Percentiles rank a stretch among this genome's conserved stretches.
These are phyloP conservation scores for Oceanodroma leucorhoa DNA, from an alignment of 2,797 vertebrate species.

Conservation along the genomic window DNA sequence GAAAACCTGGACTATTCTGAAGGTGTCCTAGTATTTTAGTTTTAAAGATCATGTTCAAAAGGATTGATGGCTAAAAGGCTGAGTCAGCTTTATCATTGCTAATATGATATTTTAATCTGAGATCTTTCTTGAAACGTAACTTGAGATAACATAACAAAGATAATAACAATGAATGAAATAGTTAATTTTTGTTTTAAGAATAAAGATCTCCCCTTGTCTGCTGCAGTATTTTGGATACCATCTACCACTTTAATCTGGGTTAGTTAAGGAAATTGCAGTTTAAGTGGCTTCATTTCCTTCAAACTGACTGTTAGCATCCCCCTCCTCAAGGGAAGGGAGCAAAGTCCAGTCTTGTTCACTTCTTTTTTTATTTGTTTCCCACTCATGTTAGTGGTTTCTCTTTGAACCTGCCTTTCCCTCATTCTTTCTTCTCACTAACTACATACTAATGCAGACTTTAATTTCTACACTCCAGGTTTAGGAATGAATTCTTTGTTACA, in stretches of 20 bases:
- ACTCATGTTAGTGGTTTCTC: not conserved
- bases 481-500: not conserved
- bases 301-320: not conserved
- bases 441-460: not conserved
- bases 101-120: not conserved
- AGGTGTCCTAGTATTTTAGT: not conserved
- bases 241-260: not conserved
- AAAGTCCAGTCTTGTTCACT: not conserved
- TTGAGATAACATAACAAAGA: not conserved
- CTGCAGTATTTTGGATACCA: not conserved
- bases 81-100: not conserved
- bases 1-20: not conserved
- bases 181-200: not conserved
- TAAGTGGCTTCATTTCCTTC: not conserved
- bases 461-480: not conserved
- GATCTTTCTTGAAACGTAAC: not conserved
- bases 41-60: not conserved
- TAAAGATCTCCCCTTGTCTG: not conserved
- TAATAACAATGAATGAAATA: not conserved
- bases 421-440: not conserved
- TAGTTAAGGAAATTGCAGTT: not conserved
- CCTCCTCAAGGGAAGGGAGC: not conserved
- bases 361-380: not conserved
- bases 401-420: not conserved
- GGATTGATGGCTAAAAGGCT: not conserved